phyloP scores from a whole-genome alignment of 2,797 vertebrate species.

The Chiroxiphia lanceolata region DNA sequence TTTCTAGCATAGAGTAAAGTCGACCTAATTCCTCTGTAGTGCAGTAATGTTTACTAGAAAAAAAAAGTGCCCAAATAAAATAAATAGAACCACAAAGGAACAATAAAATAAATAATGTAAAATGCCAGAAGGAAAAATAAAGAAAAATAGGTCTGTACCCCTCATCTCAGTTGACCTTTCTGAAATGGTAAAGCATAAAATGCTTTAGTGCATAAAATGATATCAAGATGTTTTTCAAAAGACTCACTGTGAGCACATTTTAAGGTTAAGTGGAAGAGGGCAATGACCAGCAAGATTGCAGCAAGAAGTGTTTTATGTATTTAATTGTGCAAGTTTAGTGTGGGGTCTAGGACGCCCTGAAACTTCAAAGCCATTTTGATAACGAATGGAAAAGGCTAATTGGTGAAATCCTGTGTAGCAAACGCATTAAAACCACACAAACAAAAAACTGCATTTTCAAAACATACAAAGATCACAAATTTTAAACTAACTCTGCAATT shows the following conservation, averaged over 20 bases:
- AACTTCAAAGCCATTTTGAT: not conserved
- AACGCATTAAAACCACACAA: not conserved
- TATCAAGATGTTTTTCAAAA: not conserved
- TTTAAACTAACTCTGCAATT: not conserved
- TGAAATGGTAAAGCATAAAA: conserved; percentile 29
- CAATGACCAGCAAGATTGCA: not conserved
- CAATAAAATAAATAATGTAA: conserved; percentile 14
- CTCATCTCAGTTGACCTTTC: conserved; percentile 22
- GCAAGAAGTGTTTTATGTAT: not conserved
- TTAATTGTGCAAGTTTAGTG: not conserved
- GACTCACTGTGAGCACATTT: not conserved
- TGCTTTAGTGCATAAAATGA: conserved; percentile 5
- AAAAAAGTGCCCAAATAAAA: not conserved
- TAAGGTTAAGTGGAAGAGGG: conserved; percentile 6
- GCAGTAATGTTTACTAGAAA: not conserved
- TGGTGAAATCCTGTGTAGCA: not conserved
- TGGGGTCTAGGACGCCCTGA: not conserved
- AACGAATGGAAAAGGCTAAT: not conserved
- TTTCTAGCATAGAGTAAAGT: not conserved
- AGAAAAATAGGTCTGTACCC: not conserved
- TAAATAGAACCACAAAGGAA: not conserved
- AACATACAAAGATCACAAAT: not conserved
- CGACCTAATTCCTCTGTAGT: not conserved
- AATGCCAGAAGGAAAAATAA: not conserved
- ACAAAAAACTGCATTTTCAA: not conserved